A percentile compares a stretch with the other conserved stretches of the same genome.
Conservation (phyloP, 1,140 invertebrate genomes). For the Meloidogyne exigua region DNA sequence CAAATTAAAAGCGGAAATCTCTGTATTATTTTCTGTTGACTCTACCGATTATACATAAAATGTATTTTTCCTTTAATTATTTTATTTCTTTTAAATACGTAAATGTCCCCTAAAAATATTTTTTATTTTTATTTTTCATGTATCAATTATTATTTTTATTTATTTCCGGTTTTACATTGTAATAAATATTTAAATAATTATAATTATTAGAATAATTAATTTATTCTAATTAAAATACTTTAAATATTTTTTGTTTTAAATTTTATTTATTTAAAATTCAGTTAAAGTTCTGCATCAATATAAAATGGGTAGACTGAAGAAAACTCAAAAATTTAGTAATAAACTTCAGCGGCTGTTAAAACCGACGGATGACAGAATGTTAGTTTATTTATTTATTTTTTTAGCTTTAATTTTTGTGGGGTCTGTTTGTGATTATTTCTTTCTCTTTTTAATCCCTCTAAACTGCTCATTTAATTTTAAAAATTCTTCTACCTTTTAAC, state of each 20-base stretch:
- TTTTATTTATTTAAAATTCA: neutral
- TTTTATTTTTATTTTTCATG: no score
- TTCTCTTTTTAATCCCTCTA: constrained; percentile 10
- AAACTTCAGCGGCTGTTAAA: constrained; percentile 57
- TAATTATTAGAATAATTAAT: neutral
- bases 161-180: neutral
- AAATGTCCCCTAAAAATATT: no score
- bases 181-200: neutral
- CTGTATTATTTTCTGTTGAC: neutral
- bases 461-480: no score
- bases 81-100: no score
- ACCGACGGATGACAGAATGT: constrained; percentile 60
- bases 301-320: constrained; percentile 41
- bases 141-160: no score
- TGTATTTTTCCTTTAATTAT: no score
- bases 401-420: neutral
- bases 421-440: neutral
- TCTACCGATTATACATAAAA: neutral
- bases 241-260: neutral
- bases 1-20: neutral
- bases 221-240: no score
- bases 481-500: no score
- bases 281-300: neutral
- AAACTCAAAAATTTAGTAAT: constrained; percentile 53
- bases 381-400: constrained; percentile 26